These are phyloP conservation scores for Dolichotis patagonum DNA, from an alignment of 2,113 vertebrate species.

Conservation along the genomic window DNA sequence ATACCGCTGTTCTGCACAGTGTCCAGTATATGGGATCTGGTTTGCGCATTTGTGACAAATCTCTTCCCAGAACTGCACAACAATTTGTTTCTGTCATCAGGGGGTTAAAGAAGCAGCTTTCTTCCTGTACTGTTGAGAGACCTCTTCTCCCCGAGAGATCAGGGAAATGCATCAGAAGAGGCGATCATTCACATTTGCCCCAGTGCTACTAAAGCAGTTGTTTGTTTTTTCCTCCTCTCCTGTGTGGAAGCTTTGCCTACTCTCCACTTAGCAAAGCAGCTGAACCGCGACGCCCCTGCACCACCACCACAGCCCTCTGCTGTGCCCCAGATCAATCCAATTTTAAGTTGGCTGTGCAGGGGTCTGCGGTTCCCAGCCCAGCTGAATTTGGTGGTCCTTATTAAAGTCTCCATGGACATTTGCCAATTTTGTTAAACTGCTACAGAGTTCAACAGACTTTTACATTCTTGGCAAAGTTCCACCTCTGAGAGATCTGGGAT, in stretches of 20 bases:
- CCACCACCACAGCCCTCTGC: background rate
- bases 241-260: constrained; percentile 29
- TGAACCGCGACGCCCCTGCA: background rate
- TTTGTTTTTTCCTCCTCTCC: background rate
- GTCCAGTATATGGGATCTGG: constrained; percentile 69
- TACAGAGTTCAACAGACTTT: constrained; percentile 67
- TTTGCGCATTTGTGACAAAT: constrained; percentile 83
- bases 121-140: constrained; percentile 79
- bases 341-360: background rate
- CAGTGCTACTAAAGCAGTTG: constrained; percentile 58
- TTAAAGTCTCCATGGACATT: constrained; percentile 65
- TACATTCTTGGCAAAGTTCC: constrained; percentile 75
- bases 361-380: constrained; percentile 48
- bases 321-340: background rate
- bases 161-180: constrained; percentile 80
- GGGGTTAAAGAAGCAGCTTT: constrained; percentile 81
- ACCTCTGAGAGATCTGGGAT: constrained; percentile 54
- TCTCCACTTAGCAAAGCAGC: constrained; percentile 63
- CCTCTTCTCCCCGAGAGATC: constrained; percentile 57
- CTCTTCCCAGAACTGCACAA: constrained; percentile 74
- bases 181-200: constrained; percentile 74
- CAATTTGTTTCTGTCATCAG: constrained; percentile 83
- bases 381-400: constrained; percentile 72
- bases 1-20: constrained; percentile 40
- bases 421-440: constrained; percentile 71